phyloP scores from a whole-genome alignment of 2,888 invertebrate species.

The Himalopsyche anomala region DNA sequence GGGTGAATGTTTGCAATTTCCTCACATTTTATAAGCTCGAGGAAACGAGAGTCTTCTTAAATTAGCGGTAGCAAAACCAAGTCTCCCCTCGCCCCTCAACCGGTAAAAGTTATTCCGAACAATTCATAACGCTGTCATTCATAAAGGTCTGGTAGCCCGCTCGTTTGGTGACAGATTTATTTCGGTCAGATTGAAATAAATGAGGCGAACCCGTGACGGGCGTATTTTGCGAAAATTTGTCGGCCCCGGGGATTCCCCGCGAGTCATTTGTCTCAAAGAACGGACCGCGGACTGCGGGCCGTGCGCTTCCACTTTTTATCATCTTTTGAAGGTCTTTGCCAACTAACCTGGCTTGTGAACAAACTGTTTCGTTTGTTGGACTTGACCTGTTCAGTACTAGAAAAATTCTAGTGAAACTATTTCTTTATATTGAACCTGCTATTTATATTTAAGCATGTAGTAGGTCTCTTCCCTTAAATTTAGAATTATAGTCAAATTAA shows the following conservation, averaged over 20 bases:
- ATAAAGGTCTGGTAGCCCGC: conserved; percentile 56
- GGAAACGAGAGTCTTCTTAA: conserved; percentile 8
- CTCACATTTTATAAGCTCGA: background rate
- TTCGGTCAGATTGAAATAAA: conserved; percentile 63
- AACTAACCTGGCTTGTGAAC: no score
- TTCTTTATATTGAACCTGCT: no score
- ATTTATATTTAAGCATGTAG: no score
- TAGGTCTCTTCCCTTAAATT: no score
- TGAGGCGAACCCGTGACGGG: conserved; percentile 58
- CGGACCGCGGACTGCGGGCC: background rate
- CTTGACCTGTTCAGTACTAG: no score
- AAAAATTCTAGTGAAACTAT: no score
- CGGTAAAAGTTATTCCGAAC: conserved; percentile 57
- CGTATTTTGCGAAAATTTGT: conserved; percentile 57
- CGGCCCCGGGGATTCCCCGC: conserved; percentile 44
- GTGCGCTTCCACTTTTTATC: background rate
- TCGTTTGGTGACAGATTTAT: conserved; percentile 62
- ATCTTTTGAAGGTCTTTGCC: no score
- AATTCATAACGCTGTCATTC: conserved; percentile 62
- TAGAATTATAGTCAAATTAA: no score
- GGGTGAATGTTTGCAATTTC: background rate
- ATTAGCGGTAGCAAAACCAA: background rate
- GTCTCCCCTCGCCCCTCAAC: background rate
- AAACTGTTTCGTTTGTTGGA: no score
- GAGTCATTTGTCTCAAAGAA: conserved; percentile 35